Base-by-base conservation (phyloP, 2,113 vertebrate genomes). In the Regulus satrapa region DNA sequence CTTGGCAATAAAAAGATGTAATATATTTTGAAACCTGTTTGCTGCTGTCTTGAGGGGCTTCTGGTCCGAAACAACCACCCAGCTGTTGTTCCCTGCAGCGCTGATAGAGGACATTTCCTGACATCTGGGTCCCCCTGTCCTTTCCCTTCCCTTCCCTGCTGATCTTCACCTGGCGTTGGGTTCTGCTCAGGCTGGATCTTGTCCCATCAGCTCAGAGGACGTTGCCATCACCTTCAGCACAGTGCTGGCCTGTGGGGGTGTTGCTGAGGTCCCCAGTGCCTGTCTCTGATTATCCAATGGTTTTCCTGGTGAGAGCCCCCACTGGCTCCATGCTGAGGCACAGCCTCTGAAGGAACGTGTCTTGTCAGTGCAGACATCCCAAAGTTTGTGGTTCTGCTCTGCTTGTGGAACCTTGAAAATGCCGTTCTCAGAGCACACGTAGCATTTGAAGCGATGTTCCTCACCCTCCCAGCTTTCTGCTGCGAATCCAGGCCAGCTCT, bases 1-100 rank as follows among this genome's bases (percentile, higher is more conserved):
- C 97, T 98, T 97, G 97, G 97, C 97, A 98, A 98, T 98, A 98
- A 98, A 98, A 97, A 97, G 97, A 97, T 98, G 97, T 98, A 98
- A 98, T 98, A 97, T 98, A 97, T 98, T 98, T 98, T 98, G 97
- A 98, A 98, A 98, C 89, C 89, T 2, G 68, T 98, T 97, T 97
- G 97, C 97, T 98, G 97, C 95, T 98, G 92, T 97, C 56, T 29
- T 91, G 95, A 97, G 95, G 94, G 79, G 93, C 92, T 95, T 89
- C 58, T 63, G 76, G 62, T 89, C 38, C 69, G 48, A 56, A 71
- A 82, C 49, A 81, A 31, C 69, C 43, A 41, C 63, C 51, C 49
- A 68, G 49, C 48, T 2, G 0, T 51, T 74, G 76, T 58, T 91
- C 55, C 83, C 56, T 1, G 4, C 48, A 41, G 80, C 2, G 2